phyloP scores from a whole-genome alignment of 1,140 invertebrate genomes.

The Penaeus vannamei region DNA sequence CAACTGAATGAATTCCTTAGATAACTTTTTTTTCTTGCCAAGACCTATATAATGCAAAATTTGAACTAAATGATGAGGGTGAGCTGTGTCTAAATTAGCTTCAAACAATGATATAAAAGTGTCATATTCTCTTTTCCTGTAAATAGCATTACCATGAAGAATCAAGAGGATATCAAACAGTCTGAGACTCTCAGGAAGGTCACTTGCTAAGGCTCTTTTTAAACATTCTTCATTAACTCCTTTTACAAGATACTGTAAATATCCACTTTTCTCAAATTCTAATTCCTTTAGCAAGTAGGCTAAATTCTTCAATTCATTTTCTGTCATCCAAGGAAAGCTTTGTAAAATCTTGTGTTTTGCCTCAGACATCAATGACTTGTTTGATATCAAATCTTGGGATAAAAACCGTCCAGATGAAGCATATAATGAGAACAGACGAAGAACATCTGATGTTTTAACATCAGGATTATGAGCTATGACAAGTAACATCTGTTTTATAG shows the following conservation, averaged over 20 bases:
- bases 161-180: conserved; percentile 49
- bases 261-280: conserved; percentile 35
- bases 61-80: conserved; percentile 47
- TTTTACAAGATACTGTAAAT: conserved; percentile 22
- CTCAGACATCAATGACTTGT: conserved; percentile 30
- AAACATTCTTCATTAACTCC: conserved; percentile 31
- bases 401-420: conserved; percentile 4
- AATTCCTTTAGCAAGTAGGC: conserved; percentile 22
- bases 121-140: conserved; percentile 45
- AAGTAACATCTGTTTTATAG: conserved; percentile 38
- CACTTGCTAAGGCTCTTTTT: conserved; percentile 13
- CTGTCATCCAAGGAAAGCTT: conserved; percentile 37
- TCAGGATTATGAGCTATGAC: conserved; percentile 38
- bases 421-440: conserved; percentile 43
- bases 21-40: conserved; percentile 43
- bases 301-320: conserved; percentile 43
- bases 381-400: conserved; percentile 36
- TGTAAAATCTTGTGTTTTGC: conserved; percentile 38
- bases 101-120: conserved; percentile 53
- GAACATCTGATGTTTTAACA: conserved; percentile 34
- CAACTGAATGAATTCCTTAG: conserved; percentile 22
- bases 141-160: conserved; percentile 39
- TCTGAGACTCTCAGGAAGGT: conserved; percentile 23
- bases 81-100: conserved; percentile 9
- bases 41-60: conserved; percentile 48